Percentiles rank a stretch among this genome's conserved stretches.
Conservation (phyloP, 2,888 invertebrate species). For the Eutolmus rufibarbis region DNA sequence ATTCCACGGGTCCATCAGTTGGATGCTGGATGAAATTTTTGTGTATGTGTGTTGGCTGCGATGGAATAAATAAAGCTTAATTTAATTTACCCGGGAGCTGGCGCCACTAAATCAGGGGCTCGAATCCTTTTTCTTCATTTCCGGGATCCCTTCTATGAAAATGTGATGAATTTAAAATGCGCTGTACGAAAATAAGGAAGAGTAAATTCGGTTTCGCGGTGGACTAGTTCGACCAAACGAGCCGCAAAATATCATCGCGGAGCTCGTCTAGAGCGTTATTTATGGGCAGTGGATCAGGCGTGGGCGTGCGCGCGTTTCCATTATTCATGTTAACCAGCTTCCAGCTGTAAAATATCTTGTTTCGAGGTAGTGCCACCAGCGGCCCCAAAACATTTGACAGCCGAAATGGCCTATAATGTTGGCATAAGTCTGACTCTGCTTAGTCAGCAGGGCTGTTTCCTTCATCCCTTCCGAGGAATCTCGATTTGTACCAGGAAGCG, state of each 20-base stretch:
- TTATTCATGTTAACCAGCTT: constrained; percentile 17
- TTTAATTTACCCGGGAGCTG: background rate
- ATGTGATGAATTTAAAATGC: background rate
- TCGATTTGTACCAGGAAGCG: constrained; percentile 15
- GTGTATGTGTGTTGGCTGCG: background rate
- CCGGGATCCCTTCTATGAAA: background rate
- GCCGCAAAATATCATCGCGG: background rate
- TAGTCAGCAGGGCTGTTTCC: background rate
- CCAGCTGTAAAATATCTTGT: constrained; percentile 9
- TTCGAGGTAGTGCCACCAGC: background rate
- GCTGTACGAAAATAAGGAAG: background rate
- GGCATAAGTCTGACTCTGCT: constrained; percentile 1
- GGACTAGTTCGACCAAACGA: background rate
- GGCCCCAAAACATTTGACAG: constrained; percentile 9
- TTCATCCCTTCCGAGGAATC: background rate
- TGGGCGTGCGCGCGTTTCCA: background rate
- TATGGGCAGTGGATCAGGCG: background rate
- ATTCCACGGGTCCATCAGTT: background rate
- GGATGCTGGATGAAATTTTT: background rate
- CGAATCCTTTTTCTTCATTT: background rate
- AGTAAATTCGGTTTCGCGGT: background rate
- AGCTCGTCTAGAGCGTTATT: background rate
- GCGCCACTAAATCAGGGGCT: background rate
- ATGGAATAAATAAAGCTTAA: background rate
- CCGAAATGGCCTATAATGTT: constrained; percentile 6